Conservation (phyloP, 1,140 invertebrate genomes). For the Drosophila novamexicana region DNA sequence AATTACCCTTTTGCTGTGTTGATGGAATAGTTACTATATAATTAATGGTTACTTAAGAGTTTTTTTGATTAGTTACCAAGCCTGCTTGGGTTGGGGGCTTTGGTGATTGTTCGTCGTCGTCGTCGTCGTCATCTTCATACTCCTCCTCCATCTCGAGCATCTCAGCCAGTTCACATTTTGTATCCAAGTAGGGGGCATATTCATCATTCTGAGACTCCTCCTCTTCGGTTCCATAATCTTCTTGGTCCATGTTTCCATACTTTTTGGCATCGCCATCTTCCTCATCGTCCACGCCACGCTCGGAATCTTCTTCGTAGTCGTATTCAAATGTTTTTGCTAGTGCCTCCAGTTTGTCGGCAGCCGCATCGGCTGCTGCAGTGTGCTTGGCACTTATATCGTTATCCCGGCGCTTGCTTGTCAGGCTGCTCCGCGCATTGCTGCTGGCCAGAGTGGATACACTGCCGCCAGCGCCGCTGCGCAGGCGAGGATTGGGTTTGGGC, state of each 20-base stretch:
- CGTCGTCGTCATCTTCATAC: constrained; percentile 51
- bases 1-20: constrained; percentile 1
- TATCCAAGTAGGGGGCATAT: constrained; percentile 51
- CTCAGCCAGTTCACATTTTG: constrained; percentile 41
- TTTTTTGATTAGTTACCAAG: constrained; percentile 19
- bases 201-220: constrained; percentile 44
- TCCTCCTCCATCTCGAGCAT: constrained; percentile 47
- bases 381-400: constrained; percentile 18
- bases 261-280: constrained; percentile 11
- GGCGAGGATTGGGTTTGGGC: constrained; percentile 19
- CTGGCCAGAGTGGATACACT: constrained; percentile 2
- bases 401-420: constrained; percentile 46
- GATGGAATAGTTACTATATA: neutral
- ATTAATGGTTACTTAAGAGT: neutral
- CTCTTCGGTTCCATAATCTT: constrained; percentile 39
- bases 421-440: neutral
- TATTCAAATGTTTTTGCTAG: constrained; percentile 48
- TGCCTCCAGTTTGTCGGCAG: constrained; percentile 35
- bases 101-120: constrained; percentile 42
- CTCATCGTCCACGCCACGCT: constrained; percentile 41
- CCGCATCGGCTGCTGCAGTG: constrained; percentile 25
- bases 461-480: constrained; percentile 22
- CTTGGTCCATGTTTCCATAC: constrained; percentile 34
- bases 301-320: constrained; percentile 63
- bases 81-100: neutral